Evolutionary conservation across 1,140 invertebrate genomes (phyloP), one percentile per base, ranked within the genome.

Genomic region (Brachionus sp.): DNA sequence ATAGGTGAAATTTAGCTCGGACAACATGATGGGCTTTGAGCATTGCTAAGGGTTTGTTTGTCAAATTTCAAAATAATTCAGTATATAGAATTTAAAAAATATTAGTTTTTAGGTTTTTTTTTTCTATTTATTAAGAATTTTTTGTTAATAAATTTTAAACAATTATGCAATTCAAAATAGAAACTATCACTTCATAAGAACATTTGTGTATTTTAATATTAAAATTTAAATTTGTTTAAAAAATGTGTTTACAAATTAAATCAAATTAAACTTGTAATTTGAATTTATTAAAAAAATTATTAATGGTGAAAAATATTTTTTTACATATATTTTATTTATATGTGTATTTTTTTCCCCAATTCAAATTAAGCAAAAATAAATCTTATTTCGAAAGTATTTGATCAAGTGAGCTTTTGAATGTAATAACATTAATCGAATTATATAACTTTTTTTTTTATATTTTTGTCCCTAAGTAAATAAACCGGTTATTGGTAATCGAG

Each of bases 361-460:
- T 50, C 13, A 50, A 50, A 50, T n/a, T 50, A 4, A 50, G 44
- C 13, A 57, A 57, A 19, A 0, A n/a, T 5, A 53, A 53, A 53
- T 53, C 46, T 53, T 16, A 7, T 57, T 46, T 57, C 19, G 5
- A 19, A 57, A 57, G 2, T 6, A 53, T 53, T 53, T 53, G 46
- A 53, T 53, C 46, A 53, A 53, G 16, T 53, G 46, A 53, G 46
- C 46, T 57, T 57, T 57, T 19, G 9, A 66, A 66, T 66, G 64
- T 66, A 37, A 57, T 5, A 66, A 66, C 64, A 66, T 66, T 66
- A 37, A 66, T 66, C 64, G 64, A 66, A 66, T 66, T 66, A 66
- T 66, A 66, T 66, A 66, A 66, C 33, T 57, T 57, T 57, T 57
- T 57, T 57, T 7, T 23, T 25, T 19, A 0, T 53, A 42, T 42